These are phyloP conservation scores for Sweltsa coloradensis DNA, from an alignment of 1,140 invertebrate species.

Conservation along the genomic window DNA sequence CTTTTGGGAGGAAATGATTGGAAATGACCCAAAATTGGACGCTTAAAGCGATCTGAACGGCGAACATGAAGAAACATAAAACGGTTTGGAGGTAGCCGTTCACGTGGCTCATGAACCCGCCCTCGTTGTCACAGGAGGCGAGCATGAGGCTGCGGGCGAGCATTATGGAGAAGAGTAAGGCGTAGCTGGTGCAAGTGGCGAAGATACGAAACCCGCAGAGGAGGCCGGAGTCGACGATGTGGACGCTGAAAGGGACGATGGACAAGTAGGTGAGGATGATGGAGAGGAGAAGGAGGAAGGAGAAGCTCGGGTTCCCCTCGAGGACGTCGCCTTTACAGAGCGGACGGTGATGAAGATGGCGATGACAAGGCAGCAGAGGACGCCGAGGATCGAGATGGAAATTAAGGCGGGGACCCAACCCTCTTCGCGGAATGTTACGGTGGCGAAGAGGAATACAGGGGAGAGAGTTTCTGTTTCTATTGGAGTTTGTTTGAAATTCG, in stretches of 20 bases:
- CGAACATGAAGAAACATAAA: conserved; percentile 37
- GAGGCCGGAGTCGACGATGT: conserved; percentile 22
- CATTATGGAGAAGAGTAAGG: conserved; percentile 40
- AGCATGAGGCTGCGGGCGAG: conserved; percentile 41
- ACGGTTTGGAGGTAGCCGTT: conserved; percentile 43
- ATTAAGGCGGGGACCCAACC: conserved; percentile 35
- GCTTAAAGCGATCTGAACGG: conserved; percentile 36
- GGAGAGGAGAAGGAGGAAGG: conserved; percentile 35
- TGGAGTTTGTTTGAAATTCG: neutral
- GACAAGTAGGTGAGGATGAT: conserved; percentile 36
- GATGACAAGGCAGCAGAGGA: conserved; percentile 31
- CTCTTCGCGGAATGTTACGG: too few species aligned
- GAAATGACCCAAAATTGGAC: conserved; percentile 27
- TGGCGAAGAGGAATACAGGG: neutral
- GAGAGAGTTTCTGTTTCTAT: neutral
- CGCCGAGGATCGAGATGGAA: conserved; percentile 32
- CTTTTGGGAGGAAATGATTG: conserved; percentile 29
- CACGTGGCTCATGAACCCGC: conserved; percentile 43
- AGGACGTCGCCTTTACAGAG: conserved; percentile 34
- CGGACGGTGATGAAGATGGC: conserved; percentile 36
- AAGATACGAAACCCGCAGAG: conserved; percentile 12
- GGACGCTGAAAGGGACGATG: conserved; percentile 39
- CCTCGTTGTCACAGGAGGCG: conserved; percentile 37
- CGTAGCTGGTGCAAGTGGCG: conserved; percentile 33
- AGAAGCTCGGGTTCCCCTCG: conserved; percentile 39